These are phyloP conservation scores for Oscheius sp. DNA, from an alignment of 2,888 invertebrate species.

Conservation along the genomic window DNA sequence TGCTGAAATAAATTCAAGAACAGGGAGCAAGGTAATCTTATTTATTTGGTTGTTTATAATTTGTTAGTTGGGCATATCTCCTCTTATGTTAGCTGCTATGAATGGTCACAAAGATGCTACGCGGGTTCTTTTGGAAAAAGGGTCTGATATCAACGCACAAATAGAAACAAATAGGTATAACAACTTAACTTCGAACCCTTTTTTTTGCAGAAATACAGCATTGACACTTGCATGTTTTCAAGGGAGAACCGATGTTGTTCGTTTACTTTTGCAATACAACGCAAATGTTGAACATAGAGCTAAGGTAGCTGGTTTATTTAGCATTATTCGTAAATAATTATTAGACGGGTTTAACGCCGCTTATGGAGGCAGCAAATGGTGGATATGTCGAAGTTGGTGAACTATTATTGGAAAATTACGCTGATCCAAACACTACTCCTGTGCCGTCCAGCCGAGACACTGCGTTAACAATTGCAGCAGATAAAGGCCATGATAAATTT, in stretches of 20 bases:
- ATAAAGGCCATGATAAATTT: slow-evolving; percentile 93
- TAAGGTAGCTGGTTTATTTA: slow-evolving; percentile 78
- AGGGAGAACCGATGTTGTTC: slow-evolving; percentile 94
- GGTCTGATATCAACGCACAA: slow-evolving; percentile 95
- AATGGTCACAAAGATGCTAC: slow-evolving; percentile 96
- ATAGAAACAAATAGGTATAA: slow-evolving; percentile 92
- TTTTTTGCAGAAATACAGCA: slow-evolving; percentile 83
- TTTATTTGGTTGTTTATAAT: not conserved
- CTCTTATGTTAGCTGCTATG: slow-evolving; percentile 98
- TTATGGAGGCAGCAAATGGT: slow-evolving; percentile 99
- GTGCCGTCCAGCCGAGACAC: slow-evolving; percentile 98
- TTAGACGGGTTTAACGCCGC: slow-evolving; percentile 92
- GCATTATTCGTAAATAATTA: not conserved
- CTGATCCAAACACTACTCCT: slow-evolving; percentile 97
- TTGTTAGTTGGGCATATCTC: slow-evolving; percentile 87
- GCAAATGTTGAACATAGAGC: slow-evolving; percentile 99
- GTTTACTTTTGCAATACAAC: slow-evolving; percentile 91
- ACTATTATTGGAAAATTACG: slow-evolving; percentile 92
- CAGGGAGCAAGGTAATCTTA: slow-evolving; percentile 62
- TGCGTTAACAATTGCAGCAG: slow-evolving; percentile 98
- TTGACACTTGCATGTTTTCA: slow-evolving; percentile 84
- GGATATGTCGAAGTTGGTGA: slow-evolving; percentile 98
- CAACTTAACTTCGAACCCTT: not conserved
- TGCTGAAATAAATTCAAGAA: slow-evolving; percentile 94
- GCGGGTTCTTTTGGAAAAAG: slow-evolving; percentile 89